Percentiles rank a stretch among this genome's conserved stretches.
phyloP scores from a whole-genome alignment of 2,797 vertebrate genomes.

The Liparis tanakae region DNA sequence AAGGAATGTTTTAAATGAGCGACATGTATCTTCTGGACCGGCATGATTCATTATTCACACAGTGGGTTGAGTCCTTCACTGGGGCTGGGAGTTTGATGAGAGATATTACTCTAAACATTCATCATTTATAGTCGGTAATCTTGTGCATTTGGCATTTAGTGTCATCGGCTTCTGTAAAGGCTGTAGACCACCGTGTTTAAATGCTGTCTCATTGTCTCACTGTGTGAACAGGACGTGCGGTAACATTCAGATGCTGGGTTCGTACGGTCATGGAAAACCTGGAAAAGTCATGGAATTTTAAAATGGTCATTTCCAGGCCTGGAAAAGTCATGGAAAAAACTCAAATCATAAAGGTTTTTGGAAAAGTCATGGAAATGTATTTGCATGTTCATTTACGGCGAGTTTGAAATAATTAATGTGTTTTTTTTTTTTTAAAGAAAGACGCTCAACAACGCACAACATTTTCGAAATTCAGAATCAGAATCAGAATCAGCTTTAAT shows the following conservation, averaged over 20 bases:
- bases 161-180: neutral
- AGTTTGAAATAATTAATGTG: no score
- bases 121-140: constrained; percentile 6
- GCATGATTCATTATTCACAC: constrained; percentile 50
- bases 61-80: constrained; percentile 17
- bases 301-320: no score
- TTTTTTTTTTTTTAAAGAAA: no score
- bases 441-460: no score
- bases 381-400: no score
- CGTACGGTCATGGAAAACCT: no score
- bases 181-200: neutral
- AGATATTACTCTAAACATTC: constrained; percentile 12
- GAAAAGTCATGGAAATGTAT: no score
- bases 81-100: constrained; percentile 12
- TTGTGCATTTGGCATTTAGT: neutral
- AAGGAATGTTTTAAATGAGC: constrained; percentile 60
- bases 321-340: no score
- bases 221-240: neutral
- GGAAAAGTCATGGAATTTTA: no score
- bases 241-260: constrained; percentile 20
- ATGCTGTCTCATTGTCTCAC: neutral
- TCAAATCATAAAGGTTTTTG: no score
- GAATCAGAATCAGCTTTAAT: no score
- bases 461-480: no score
- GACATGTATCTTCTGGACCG: constrained; percentile 55